Evolutionary conservation across 2,888 invertebrate genomes (phyloP).

Genomic region (Drosophila anceps): DNA sequence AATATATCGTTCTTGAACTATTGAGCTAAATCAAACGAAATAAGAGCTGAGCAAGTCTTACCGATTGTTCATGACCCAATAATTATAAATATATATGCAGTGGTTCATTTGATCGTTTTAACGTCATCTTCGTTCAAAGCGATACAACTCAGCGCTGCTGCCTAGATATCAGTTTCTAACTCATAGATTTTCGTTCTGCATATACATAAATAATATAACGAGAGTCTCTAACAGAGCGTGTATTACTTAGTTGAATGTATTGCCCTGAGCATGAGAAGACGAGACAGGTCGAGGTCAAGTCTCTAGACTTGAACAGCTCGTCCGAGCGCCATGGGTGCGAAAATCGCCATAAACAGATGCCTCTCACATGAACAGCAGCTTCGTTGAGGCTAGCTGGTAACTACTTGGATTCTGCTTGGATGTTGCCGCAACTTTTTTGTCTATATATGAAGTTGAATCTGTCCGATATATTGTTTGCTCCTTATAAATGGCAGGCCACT

Average conservation of each 20-base stretch:
- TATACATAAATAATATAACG: conserved; percentile 82
- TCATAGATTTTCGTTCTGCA: conserved; percentile 55
- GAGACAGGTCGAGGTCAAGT: conserved; percentile 82
- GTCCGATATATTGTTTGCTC: conserved; percentile 54
- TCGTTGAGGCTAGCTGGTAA: conserved; percentile 2
- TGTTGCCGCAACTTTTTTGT: conserved; percentile 29
- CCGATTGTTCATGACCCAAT: not conserved
- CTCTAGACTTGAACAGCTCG: conserved; percentile 35
- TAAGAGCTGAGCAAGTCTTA: not conserved
- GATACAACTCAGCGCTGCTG: not conserved
- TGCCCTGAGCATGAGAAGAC: conserved; percentile 55
- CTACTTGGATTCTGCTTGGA: conserved; percentile 1
- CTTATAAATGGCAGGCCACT: conserved; percentile 59
- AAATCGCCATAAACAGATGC: conserved; percentile 57
- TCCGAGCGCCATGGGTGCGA: conserved; percentile 74
- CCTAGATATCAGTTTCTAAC: conserved; percentile 14
- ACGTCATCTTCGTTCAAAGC: not conserved
- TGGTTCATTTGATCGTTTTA: not conserved
- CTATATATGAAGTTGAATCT: conserved; percentile 44
- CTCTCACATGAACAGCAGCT: conserved; percentile 17
- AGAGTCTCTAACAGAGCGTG: conserved; percentile 62
- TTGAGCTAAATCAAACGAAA: not conserved
- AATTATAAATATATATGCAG: not conserved
- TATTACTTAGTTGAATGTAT: conserved; percentile 17
- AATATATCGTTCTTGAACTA: not conserved